Conservation (phyloP, 2,888 invertebrate species). For the Dryomyza anilis region DNA sequence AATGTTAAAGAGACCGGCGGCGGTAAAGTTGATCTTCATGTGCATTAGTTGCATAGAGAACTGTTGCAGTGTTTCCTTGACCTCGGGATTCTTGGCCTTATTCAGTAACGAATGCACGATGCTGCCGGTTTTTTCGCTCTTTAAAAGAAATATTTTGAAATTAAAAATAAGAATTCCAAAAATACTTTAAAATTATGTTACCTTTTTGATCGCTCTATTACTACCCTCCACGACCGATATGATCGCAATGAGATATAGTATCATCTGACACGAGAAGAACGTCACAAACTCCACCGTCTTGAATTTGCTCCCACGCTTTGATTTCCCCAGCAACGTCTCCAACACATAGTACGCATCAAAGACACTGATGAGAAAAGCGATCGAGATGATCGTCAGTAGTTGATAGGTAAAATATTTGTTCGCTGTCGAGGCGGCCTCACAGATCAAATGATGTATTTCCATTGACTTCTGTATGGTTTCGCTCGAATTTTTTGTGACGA, state of each 20-base stretch:
- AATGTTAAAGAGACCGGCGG: slow-evolving; percentile 60
- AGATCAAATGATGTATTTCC: slow-evolving; percentile 60
- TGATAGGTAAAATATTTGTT: slow-evolving; percentile 61
- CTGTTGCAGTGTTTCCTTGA: slow-evolving; percentile 55
- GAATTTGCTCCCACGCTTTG: slow-evolving; percentile 56
- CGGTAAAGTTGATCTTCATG: slow-evolving; percentile 59
- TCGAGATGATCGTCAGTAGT: slow-evolving; percentile 58
- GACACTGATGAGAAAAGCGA: slow-evolving; percentile 60
- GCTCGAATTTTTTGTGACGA: slow-evolving; percentile 54
- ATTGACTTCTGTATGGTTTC: slow-evolving; percentile 59
- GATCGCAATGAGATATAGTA: slow-evolving; percentile 57
- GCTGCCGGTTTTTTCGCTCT: slow-evolving; percentile 57
- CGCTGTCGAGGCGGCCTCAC: slow-evolving; percentile 58
- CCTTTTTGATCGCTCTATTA: slow-evolving; percentile 58
- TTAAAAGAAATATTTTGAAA: background rate
- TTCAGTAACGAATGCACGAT: slow-evolving; percentile 57
- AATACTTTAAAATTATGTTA: too few relatives aligned
- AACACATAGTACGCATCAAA: slow-evolving; percentile 61
- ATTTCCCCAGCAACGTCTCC: slow-evolving; percentile 57
- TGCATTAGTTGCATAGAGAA: slow-evolving; percentile 60
- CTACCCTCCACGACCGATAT: slow-evolving; percentile 60
- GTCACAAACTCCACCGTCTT: slow-evolving; percentile 58
- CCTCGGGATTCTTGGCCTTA: slow-evolving; percentile 50
- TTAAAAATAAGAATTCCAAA: background rate
- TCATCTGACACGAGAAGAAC: slow-evolving; percentile 60